phyloP scores from a whole-genome alignment of 1,140 invertebrate species.

The Eumeta japonica region DNA sequence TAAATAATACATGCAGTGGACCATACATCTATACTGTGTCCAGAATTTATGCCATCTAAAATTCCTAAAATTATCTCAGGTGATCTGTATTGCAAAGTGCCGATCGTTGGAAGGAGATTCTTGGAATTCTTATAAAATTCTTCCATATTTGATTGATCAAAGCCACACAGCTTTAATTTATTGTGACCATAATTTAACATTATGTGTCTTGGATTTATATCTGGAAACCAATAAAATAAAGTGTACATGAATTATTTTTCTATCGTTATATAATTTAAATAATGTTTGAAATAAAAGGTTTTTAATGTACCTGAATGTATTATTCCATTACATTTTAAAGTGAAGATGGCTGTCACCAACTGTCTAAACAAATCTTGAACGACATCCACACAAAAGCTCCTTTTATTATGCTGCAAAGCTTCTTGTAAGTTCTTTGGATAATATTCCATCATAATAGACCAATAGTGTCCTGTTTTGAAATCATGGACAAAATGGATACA shows the following conservation, averaged over 20 bases:
- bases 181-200: conserved; percentile 17
- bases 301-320: conserved; percentile 32
- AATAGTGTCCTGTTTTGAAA: conserved; percentile 10
- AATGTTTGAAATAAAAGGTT: no score
- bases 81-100: conserved; percentile 20
- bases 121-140: conserved; percentile 8
- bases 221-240: conserved; percentile 24
- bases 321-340: conserved; percentile 21
- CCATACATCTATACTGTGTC: conserved; percentile 32
- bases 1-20: conserved; percentile 24
- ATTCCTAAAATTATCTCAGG: conserved; percentile 32
- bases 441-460: conserved; percentile 27
- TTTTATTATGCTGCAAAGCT: conserved; percentile 11
- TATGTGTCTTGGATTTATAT: conserved; percentile 34
- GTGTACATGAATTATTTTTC: no score
- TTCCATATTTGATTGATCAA: no score
- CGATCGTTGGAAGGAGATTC: conserved; percentile 10
- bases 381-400: conserved; percentile 19
- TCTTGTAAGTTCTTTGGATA: conserved; percentile 23
- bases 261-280: no score
- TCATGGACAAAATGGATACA: conserved; percentile 12
- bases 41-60: conserved; percentile 9
- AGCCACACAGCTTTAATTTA: conserved; percentile 27
- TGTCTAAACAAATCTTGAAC: conserved; percentile 25
- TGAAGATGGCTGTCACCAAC: conserved; percentile 19